A percentile compares a stretch with the other conserved stretches of the same genome.
Evolutionary conservation across 1,140 invertebrate genomes (phyloP).

Genomic region (Lethocerus indicus): DNA sequence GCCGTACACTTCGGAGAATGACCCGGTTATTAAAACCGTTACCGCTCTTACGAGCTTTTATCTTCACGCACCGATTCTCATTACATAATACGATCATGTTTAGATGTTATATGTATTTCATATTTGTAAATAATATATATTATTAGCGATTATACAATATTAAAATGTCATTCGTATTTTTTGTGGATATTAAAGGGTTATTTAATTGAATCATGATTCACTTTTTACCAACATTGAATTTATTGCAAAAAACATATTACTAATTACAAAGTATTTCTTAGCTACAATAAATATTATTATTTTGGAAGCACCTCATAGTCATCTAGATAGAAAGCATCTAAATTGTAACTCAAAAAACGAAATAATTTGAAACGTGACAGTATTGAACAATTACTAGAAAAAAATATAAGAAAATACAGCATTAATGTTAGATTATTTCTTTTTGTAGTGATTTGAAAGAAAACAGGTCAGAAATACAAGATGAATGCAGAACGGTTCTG

Average conservation of each 20-base stretch:
- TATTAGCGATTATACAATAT: no score
- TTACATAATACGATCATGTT: no score
- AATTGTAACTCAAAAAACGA: background rate
- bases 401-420: background rate
- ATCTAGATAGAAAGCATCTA: conserved; percentile 6
- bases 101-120: no score
- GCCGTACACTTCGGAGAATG: no score
- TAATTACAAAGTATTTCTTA: conserved; percentile 3
- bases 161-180: no score
- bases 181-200: no score
- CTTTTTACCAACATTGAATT: no score
- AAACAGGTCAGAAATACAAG: background rate
- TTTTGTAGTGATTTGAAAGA: background rate
- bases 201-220: no score
- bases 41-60: no score
- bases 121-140: no score
- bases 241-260: conserved; percentile 4
- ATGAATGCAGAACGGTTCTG: background rate
- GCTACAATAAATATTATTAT: conserved; percentile 1
- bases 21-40: no score
- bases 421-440: background rate
- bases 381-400: background rate
- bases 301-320: conserved; percentile 6
- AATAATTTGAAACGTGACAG: background rate
- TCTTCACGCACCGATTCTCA: no score